Conservation (phyloP, 2,888 invertebrate species). For the Drosophila ustulata region DNA sequence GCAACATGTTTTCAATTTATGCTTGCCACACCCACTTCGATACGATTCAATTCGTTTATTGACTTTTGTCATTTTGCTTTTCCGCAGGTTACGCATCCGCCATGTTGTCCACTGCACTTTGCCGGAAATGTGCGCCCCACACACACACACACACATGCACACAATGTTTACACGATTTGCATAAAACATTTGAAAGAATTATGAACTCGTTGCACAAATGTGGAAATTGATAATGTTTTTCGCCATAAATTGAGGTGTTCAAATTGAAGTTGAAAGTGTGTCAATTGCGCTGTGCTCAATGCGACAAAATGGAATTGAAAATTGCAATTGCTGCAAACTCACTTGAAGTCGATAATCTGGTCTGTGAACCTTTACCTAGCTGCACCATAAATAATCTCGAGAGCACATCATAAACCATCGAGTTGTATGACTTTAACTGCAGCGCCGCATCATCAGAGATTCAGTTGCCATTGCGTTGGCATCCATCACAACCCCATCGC, state of each 20-base stretch:
- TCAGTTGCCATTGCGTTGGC: slow-evolving; percentile 65
- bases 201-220: slow-evolving; percentile 56
- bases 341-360: slow-evolving; percentile 23
- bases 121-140: slow-evolving; percentile 71
- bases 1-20: slow-evolving; percentile 62
- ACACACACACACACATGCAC: slow-evolving; percentile 14
- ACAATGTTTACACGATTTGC: slow-evolving; percentile 56
- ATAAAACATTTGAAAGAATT: slow-evolving; percentile 51
- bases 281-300: slow-evolving; percentile 63
- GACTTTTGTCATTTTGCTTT: slow-evolving; percentile 60
- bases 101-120: slow-evolving; percentile 62
- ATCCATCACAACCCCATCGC: slow-evolving; percentile 68
- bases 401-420: slow-evolving; percentile 56
- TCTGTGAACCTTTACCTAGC: slow-evolving; percentile 50
- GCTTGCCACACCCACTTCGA: slow-evolving; percentile 58
- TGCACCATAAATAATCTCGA: slow-evolving; percentile 39
- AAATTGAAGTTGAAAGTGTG: slow-evolving; percentile 57
- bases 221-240: slow-evolving; percentile 41
- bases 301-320: slow-evolving; percentile 42
- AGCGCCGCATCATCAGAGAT: slow-evolving; percentile 54
- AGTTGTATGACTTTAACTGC: slow-evolving; percentile 36
- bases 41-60: slow-evolving; percentile 57
- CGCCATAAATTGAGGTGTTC: slow-evolving; percentile 64
- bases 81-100: slow-evolving; percentile 66
- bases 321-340: neutral